Evolutionary conservation across 2,113 vertebrate genomes (phyloP).

Genomic region (Phainopepla nitens): DNA sequence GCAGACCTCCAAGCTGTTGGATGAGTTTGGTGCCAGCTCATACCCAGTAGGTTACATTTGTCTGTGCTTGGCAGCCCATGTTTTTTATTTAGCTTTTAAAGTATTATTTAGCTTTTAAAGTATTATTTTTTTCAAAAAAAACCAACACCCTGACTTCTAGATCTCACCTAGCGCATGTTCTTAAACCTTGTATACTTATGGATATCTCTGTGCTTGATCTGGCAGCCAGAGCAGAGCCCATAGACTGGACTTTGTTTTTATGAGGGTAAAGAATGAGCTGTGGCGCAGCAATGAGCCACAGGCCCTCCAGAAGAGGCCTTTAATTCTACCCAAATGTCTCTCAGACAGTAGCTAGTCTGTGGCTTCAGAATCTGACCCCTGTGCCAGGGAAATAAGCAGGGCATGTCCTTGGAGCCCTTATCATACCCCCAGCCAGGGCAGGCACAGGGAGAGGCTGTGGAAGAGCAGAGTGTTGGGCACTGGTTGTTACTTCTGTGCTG

Average conservation of each 20-base stretch:
- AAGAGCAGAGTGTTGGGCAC: rapidly evolving
- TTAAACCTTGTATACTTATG: neutral
- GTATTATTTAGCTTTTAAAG: neutral
- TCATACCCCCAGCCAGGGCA: rapidly evolving
- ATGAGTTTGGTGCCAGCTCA: neutral
- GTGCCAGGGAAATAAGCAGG: neutral
- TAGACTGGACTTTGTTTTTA: rapidly evolving
- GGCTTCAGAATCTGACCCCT: neutral
- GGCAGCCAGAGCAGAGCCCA: neutral
- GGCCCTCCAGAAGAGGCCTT: neutral
- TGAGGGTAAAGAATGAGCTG: neutral
- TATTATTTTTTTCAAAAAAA: too few species aligned
- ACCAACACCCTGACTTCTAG: too few species aligned
- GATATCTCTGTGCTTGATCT: neutral
- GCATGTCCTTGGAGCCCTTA: rapidly evolving
- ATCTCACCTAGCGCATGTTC: neutral
- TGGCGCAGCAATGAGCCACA: neutral
- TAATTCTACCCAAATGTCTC: neutral
- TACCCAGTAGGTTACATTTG: neutral
- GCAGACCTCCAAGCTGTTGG: rapidly evolving
- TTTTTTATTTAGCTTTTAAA: neutral
- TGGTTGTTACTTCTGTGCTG: neutral
- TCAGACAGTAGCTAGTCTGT: neutral
- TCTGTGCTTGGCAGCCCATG: neutral
- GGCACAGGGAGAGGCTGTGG: neutral